Evolutionary conservation across 35 echinoderm and acorn worm species (phyloP).

Genomic region (Strongylocentrotus purpuratus): DNA sequence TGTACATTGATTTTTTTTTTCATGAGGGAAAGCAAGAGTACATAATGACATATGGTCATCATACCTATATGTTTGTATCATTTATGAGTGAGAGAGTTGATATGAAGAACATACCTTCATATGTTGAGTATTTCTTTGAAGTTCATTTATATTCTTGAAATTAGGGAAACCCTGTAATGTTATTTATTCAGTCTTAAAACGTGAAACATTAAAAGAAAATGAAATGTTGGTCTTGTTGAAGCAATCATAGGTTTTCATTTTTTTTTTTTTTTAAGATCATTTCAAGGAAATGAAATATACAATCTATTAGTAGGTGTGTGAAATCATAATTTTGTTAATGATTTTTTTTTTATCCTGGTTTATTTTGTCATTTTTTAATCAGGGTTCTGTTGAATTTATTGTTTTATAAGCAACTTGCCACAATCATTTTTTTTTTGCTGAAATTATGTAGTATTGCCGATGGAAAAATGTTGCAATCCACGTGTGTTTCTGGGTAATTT

Average conservation of each 20-base stretch:
- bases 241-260: background rate
- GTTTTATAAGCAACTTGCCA: background rate
- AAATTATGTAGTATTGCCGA: constrained; percentile 13
- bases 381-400: background rate
- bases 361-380: background rate
- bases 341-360: background rate
- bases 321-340: background rate
- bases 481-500: background rate
- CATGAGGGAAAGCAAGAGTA: background rate
- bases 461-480: constrained; percentile 17
- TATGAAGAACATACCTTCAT: too few relatives aligned
- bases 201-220: too few relatives aligned
- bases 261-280: background rate
- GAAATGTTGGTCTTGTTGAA: background rate
- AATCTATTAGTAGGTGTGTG: background rate
- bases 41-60: background rate
- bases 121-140: too few relatives aligned
- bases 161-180: too few relatives aligned
- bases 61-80: background rate
- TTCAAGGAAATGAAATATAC: background rate
- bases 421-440: background rate
- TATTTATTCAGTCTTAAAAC: too few relatives aligned
- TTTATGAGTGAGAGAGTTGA: background rate
- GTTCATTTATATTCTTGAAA: too few relatives aligned
- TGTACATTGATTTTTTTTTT: background rate